phyloP scores from a whole-genome alignment of 2,888 invertebrate genomes.

The Lomographa bimaculata region DNA sequence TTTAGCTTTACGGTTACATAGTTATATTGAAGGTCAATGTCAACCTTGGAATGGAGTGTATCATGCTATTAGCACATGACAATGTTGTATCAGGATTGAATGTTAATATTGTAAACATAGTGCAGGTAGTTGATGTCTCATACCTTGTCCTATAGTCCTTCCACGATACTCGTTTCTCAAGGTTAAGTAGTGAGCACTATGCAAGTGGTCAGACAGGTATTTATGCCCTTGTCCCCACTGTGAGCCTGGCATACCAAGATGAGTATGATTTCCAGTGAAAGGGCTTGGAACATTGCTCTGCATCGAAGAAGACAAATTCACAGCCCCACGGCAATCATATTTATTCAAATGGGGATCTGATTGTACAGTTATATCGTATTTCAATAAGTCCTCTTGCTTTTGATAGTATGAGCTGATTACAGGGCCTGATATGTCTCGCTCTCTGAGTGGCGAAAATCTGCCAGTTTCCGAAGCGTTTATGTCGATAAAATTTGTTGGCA shows the following conservation, averaged over 20 bases:
- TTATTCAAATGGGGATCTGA: slow-evolving; percentile 85
- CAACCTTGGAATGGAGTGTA: neutral
- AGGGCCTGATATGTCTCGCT: slow-evolving; percentile 85
- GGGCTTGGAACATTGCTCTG: slow-evolving; percentile 90
- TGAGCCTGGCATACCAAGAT: slow-evolving; percentile 90
- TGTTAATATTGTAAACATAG: slow-evolving; percentile 1
- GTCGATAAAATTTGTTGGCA: slow-evolving; percentile 85
- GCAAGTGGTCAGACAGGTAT: slow-evolving; percentile 87
- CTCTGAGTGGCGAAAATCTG: slow-evolving; percentile 85
- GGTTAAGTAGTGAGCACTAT: slow-evolving; percentile 85
- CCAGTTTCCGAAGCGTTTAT: slow-evolving; percentile 86
- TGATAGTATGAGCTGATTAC: slow-evolving; percentile 77
- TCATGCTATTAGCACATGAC: neutral
- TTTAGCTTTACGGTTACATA: too few species aligned
- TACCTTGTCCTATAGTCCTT: slow-evolving; percentile 59
- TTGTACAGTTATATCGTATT: slow-evolving; percentile 62
- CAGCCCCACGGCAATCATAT: slow-evolving; percentile 87
- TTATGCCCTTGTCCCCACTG: slow-evolving; percentile 88
- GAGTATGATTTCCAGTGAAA: slow-evolving; percentile 84
- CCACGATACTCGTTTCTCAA: slow-evolving; percentile 76
- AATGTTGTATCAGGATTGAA: slow-evolving; percentile 1
- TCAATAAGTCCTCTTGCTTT: slow-evolving; percentile 47
- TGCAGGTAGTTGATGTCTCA: slow-evolving; percentile 24
- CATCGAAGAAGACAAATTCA: slow-evolving; percentile 88
- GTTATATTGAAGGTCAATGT: slow-evolving; percentile 9